A percentile compares a stretch with the other conserved stretches of the same genome.
phyloP scores from a whole-genome alignment of 2,888 invertebrate genomes.

The Blastobasis lacticolella region DNA sequence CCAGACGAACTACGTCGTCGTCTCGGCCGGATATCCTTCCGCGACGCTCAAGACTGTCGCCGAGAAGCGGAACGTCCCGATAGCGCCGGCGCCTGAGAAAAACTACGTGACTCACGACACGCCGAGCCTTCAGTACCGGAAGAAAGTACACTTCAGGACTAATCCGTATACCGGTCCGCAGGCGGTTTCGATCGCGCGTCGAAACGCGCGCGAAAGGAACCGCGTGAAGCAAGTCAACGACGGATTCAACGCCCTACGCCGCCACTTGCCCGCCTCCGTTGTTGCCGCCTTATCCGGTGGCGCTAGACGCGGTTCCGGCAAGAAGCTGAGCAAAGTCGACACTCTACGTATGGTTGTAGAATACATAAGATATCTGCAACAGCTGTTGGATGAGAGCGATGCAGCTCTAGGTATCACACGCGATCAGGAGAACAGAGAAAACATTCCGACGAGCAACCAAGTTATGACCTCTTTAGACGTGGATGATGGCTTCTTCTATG shows the following conservation, averaged over 20 bases:
- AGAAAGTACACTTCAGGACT: conserved; percentile 82
- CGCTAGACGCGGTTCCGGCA: conserved; percentile 83
- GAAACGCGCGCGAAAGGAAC: conserved; percentile 95
- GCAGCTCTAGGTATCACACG: conserved; percentile 69
- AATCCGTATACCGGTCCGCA: conserved; percentile 79
- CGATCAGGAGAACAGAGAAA: conserved; percentile 62
- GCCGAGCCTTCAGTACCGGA: conserved; percentile 76
- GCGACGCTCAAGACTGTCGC: conserved; percentile 60
- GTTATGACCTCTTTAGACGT: conserved; percentile 63
- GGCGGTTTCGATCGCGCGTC: conserved; percentile 88
- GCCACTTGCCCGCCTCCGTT: conserved; percentile 88
- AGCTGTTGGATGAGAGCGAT: conserved; percentile 83
- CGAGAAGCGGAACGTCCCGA: conserved; percentile 69
- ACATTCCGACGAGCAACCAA: conserved; percentile 53
- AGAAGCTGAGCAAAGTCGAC: conserved; percentile 92
- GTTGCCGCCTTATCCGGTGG: conserved; percentile 79
- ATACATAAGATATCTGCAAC: conserved; percentile 89
- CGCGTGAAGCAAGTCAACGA: conserved; percentile 96
- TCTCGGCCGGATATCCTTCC: conserved; percentile 68
- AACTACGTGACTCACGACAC: conserved; percentile 69
- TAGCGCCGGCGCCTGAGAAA: conserved; percentile 75
- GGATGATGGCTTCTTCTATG: conserved; percentile 68
- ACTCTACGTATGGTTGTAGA: conserved; percentile 92
- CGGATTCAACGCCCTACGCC: conserved; percentile 90
- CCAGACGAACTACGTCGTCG: conserved; percentile 77